Percentiles rank a stretch among this genome's conserved stretches.
Conservation (phyloP, 2,888 invertebrate species). For the Dryadula phaetusa region DNA sequence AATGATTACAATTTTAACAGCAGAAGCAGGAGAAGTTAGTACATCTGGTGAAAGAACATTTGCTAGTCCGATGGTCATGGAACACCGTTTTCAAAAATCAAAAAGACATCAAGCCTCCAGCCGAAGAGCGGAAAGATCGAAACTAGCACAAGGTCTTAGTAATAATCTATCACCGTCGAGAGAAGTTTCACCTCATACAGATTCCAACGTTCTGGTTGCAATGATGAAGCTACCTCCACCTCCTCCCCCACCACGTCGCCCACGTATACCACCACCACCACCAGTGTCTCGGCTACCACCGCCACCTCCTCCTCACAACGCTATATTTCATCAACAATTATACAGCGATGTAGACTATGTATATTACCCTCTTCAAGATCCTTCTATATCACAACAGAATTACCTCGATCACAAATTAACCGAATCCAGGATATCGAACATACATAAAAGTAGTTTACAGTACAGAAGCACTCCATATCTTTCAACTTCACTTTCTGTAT, state of each 20-base stretch:
- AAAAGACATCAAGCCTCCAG: slow-evolving; percentile 81
- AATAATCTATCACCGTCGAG: slow-evolving; percentile 77
- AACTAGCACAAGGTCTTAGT: slow-evolving; percentile 79
- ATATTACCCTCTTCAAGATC: slow-evolving; percentile 95
- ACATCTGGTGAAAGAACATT: slow-evolving; percentile 84
- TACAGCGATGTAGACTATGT: slow-evolving; percentile 97
- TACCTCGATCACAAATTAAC: slow-evolving; percentile 95
- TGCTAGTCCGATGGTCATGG: slow-evolving; percentile 79
- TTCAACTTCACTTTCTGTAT: slow-evolving; percentile 86
- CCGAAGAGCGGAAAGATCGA: slow-evolving; percentile 86
- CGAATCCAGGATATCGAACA: slow-evolving; percentile 86
- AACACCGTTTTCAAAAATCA: slow-evolving; percentile 79
- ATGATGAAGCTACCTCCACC: slow-evolving; percentile 86
- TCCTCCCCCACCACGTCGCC: slow-evolving; percentile 81
- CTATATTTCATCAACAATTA: slow-evolving; percentile 94
- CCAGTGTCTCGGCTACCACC: slow-evolving; percentile 86
- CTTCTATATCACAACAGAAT: slow-evolving; percentile 94
- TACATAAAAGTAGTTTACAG: slow-evolving; percentile 89
- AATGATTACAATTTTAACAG: slow-evolving; percentile 90
- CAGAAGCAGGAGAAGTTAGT: slow-evolving; percentile 89
- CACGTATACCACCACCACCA: slow-evolving; percentile 88
- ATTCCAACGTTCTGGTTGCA: slow-evolving; percentile 83
- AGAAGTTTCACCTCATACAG: slow-evolving; percentile 70
- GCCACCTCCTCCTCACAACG: slow-evolving; percentile 90
- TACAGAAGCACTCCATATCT: slow-evolving; percentile 93